Base-by-base conservation (phyloP, 2,797 vertebrate genomes). In the Cirrhinus molitorella region DNA sequence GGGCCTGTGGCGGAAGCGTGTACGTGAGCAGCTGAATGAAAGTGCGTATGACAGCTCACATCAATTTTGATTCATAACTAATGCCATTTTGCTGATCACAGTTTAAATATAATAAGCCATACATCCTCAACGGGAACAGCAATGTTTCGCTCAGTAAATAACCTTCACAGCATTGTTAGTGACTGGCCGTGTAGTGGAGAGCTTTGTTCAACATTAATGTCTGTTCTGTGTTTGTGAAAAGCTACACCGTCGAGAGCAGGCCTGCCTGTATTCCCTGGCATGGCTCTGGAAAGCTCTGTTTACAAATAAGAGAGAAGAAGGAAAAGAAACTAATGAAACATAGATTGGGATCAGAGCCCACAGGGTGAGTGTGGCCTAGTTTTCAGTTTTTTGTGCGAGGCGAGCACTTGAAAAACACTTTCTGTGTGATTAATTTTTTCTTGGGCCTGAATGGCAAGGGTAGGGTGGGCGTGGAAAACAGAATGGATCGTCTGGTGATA, bases 341-440 rank as follows among this genome's bases (percentile, higher is more conserved):
- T 93, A 93, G 90, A 94, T 95, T 91, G 92, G 88, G 91, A 93
- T 94, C 90, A 86, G 85, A 91, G 92, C 93, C 94, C 89, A 85
- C 85, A 84, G 92, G 94, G 91, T 43, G 59, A 90, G 88, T 92
- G 89, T 93, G 93, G 91, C 94, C 94, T 92, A 94, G 88, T 93
- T 95, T 88, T 91, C 83, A 85, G 12, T 79, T 51, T 83, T 84
- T 83, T 86, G 65, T 87, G 79, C 88, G 91, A 92, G 89, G 51
- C 75, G 85, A 85, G 87, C 88, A 90, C 86, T 90, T 90, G 87
- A 83, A 86, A 66, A 88, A 75, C 77, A 85, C 79, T 86, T 81
- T 84, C 66, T 5, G 45, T 31, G 59, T 43, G 53, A 84, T 72
- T 63, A 5, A 65, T 67, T 37, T 79, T 65, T 84, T 89, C 76